Percentiles rank a stretch among this genome's conserved stretches.
These are phyloP conservation scores for Heliconius erato DNA, from an alignment of 2,888 invertebrate species.

Conservation along the genomic window DNA sequence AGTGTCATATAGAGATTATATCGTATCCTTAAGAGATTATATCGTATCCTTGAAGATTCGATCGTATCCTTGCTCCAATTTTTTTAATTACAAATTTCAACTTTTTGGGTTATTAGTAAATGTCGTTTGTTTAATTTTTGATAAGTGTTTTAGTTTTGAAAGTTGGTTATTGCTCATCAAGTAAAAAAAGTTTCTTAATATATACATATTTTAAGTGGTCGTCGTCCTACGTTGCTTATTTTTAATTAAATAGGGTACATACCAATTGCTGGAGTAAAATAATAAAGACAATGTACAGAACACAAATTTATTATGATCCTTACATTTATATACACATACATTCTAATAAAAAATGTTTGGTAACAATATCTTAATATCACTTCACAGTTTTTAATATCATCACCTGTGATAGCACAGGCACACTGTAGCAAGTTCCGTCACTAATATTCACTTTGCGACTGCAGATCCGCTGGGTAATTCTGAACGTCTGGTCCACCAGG, in stretches of 20 bases:
- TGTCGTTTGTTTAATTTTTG: neutral
- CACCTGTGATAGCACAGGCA: conserved; percentile 44
- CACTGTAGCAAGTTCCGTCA: conserved; percentile 42
- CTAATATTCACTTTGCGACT: conserved; percentile 46
- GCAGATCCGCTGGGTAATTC: conserved; percentile 38
- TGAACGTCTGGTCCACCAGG: conserved; percentile 15
- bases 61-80: conserved; percentile 17
- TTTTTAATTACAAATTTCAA: neutral
- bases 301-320: conserved; percentile 55
- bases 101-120: conserved; percentile 7
- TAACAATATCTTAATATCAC: conserved; percentile 55
- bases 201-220: too few species aligned
- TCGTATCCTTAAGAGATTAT: conserved; percentile 15
- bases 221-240: neutral
- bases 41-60: conserved; percentile 15
- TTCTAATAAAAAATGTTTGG: conserved; percentile 50
- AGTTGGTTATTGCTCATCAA: neutral
- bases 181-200: neutral
- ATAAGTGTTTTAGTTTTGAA: neutral
- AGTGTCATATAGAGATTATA: neutral
- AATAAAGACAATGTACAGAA: conserved; percentile 46
- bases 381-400: conserved; percentile 54
- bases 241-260: conserved; percentile 11
- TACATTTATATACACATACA: conserved; percentile 50
- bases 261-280: conserved; percentile 38